These are phyloP conservation scores for Syngnathus typhle DNA, from an alignment of 2,113 vertebrate genomes.

Conservation along the genomic window DNA sequence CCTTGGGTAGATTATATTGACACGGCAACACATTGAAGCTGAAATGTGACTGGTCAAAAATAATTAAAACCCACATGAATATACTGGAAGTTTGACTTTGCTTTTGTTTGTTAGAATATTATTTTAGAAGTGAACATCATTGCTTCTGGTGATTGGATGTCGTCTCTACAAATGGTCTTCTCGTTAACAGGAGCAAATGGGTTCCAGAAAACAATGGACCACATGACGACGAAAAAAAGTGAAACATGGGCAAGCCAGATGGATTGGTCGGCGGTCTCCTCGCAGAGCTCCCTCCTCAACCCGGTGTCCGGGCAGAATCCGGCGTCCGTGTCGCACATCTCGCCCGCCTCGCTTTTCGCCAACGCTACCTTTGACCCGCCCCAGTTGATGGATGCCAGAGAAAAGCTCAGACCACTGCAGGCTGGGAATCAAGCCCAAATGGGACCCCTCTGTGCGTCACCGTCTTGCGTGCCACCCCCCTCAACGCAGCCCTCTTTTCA, in stretches of 20 bases:
- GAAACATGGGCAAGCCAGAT: conserved; percentile 29
- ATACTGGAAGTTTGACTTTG: neutral
- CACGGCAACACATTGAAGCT: too few relatives aligned
- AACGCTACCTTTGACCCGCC: neutral
- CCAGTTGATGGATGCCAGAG: neutral
- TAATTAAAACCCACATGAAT: too few relatives aligned
- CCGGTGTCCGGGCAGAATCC: conserved; percentile 22
- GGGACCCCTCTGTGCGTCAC: neutral
- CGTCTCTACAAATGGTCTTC: neutral
- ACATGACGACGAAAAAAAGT: conserved; percentile 36
- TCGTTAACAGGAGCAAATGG: neutral
- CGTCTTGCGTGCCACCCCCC: neutral
- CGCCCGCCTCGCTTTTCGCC: conserved; percentile 24
- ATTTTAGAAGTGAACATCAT: neutral
- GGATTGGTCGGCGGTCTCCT: conserved; percentile 35
- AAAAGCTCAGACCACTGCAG: neutral
- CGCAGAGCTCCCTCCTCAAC: conserved; percentile 19
- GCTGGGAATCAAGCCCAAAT: neutral
- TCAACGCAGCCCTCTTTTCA: conserved; percentile 8
- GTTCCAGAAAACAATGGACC: conserved; percentile 38
- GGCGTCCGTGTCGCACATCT: conserved; percentile 11
- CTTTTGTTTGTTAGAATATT: neutral
- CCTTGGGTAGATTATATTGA: too few relatives aligned
- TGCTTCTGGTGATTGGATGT: neutral
- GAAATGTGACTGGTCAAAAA: too few relatives aligned